Percentiles rank a stretch among this genome's conserved stretches.
phyloP scores from a whole-genome alignment of 1,140 invertebrate genomes.

The Drosophila kepulauana region DNA sequence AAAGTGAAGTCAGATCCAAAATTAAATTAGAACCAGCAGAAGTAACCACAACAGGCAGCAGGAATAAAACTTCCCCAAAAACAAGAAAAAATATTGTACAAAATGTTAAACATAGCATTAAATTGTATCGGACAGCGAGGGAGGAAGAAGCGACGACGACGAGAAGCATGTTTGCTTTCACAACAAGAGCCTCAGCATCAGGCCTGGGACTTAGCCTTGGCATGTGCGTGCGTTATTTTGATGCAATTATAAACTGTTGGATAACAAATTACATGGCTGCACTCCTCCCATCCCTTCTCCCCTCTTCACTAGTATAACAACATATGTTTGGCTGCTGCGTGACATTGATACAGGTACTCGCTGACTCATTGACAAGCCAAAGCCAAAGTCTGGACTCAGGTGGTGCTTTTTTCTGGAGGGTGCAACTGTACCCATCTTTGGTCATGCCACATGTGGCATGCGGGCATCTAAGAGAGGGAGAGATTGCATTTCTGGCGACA shows the following conservation, averaged over 20 bases:
- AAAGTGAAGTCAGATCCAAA: slow-evolving; percentile 58
- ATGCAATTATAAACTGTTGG: slow-evolving; percentile 83
- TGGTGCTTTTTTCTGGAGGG: slow-evolving; percentile 19
- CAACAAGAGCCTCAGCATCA: slow-evolving; percentile 42
- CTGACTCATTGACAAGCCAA: slow-evolving; percentile 59
- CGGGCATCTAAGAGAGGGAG: slow-evolving; percentile 4
- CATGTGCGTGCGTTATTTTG: slow-evolving; percentile 61
- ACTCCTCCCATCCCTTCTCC: background rate
- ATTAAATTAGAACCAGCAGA: slow-evolving; percentile 66
- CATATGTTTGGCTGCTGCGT: slow-evolving; percentile 62
- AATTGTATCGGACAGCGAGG: slow-evolving; percentile 73
- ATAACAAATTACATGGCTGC: slow-evolving; percentile 80
- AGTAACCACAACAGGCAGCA: slow-evolving; percentile 37
- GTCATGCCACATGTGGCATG: slow-evolving; percentile 42
- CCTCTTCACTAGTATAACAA: background rate
- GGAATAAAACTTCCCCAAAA: slow-evolving; percentile 44
- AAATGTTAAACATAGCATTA: slow-evolving; percentile 82
- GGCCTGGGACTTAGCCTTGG: background rate
- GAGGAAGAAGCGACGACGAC: slow-evolving; percentile 19
- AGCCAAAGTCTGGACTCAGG: slow-evolving; percentile 53
- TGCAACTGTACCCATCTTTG: slow-evolving; percentile 50
- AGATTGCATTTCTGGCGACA: slow-evolving; percentile 35
- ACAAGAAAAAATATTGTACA: slow-evolving; percentile 49
- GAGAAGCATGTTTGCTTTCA: slow-evolving; percentile 71
- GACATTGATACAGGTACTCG: slow-evolving; percentile 79